phyloP scores from a whole-genome alignment of 2,888 invertebrate genomes.

The Linnaemya tessellans region DNA sequence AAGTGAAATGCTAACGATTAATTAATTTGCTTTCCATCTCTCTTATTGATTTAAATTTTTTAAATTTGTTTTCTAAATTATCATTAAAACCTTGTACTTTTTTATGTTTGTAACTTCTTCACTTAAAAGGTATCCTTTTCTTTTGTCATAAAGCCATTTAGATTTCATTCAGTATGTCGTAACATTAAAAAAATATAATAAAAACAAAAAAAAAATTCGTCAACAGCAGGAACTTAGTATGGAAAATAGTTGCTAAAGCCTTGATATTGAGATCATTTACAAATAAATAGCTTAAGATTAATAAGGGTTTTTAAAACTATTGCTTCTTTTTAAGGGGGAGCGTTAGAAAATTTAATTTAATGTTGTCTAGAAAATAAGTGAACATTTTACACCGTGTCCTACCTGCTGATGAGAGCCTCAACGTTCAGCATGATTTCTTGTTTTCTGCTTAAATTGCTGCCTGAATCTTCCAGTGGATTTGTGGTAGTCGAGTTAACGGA shows the following conservation, averaged over 20 bases:
- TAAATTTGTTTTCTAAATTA: constrained; percentile 6
- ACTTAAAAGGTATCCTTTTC: constrained; percentile 57
- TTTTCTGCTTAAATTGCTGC: constrained; percentile 70
- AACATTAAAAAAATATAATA: neutral
- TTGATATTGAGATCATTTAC: neutral
- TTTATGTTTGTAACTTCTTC: constrained; percentile 19
- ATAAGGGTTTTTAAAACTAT: constrained; percentile 24
- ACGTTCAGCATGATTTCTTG: constrained; percentile 81
- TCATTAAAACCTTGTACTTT: constrained; percentile 54
- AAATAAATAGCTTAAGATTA: neutral
- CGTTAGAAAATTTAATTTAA: constrained; percentile 1
- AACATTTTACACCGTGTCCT: constrained; percentile 80
- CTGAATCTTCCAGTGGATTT: constrained; percentile 68
- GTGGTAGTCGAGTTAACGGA: constrained; percentile 72
- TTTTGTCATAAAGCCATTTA: constrained; percentile 66
- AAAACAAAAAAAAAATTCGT: neutral
- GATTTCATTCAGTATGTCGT: constrained; percentile 53
- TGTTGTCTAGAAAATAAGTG: neutral
- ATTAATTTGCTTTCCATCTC: too few species aligned
- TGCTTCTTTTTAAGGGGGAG: constrained; percentile 2
- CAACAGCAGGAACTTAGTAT: constrained; percentile 24
- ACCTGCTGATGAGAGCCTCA: constrained; percentile 81
- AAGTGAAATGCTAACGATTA: too few species aligned
- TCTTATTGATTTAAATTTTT: neutral
- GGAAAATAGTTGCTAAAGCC: neutral